Conservation (phyloP, 2,797 vertebrate species). For the Thalassophryne amazonica region DNA sequence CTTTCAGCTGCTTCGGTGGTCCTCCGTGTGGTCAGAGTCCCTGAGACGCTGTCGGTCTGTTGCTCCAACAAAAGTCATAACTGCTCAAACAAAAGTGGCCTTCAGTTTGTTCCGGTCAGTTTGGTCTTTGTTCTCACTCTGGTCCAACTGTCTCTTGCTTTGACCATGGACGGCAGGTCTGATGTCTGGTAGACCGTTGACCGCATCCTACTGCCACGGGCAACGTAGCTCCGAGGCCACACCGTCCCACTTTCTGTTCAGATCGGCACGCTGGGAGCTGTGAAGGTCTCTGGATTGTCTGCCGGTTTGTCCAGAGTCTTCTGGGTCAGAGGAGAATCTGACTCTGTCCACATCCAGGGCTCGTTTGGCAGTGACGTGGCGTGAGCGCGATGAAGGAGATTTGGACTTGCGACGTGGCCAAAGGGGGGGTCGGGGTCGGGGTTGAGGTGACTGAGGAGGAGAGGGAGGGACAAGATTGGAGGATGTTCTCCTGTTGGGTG, state of each 20-base stretch:
- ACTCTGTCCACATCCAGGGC: conserved; percentile 85
- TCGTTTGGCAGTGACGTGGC: conserved; percentile 60
- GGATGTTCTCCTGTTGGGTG: conserved; percentile 58
- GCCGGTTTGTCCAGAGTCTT: conserved; percentile 6
- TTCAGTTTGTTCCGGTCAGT: conserved; percentile 75
- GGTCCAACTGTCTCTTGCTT: conserved; percentile 60
- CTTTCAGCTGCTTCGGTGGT: conserved; percentile 22
- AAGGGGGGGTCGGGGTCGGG: conserved; percentile 45
- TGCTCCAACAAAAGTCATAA: neutral
- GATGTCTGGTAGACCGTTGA: conserved; percentile 79
- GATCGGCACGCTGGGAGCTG: conserved; percentile 54
- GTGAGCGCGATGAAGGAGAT: conserved; percentile 54
- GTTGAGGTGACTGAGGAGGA: conserved; percentile 38
- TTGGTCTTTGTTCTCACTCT: conserved; percentile 50
- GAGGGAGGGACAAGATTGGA: conserved; percentile 38
- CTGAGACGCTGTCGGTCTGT: neutral
- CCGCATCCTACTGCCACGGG: conserved; percentile 79
- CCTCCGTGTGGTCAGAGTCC: neutral
- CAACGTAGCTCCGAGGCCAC: conserved; percentile 75
- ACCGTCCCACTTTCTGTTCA: conserved; percentile 78
- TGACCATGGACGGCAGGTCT: conserved; percentile 72
- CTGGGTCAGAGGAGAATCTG: conserved; percentile 3
- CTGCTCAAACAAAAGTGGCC: conserved; percentile 89
- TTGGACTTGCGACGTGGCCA: conserved; percentile 67
- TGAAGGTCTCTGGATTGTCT: conserved; percentile 23